Percentiles rank a stretch among this genome's conserved stretches.
phyloP scores from a whole-genome alignment of 1,140 invertebrate species.

The Drosophila arawakana region DNA sequence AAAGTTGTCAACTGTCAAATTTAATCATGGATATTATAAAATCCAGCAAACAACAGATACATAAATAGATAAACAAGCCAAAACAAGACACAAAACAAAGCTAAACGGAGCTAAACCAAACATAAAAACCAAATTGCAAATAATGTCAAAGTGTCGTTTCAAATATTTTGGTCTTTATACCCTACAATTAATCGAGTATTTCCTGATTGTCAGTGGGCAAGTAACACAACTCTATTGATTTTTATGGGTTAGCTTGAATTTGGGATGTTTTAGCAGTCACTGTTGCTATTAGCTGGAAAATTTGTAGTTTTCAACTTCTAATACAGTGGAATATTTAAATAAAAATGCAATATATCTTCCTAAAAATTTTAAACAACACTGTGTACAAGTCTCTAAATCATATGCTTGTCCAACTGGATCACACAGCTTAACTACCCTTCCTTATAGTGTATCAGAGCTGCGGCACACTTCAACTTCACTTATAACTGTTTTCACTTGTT shows the following conservation, averaged over 20 bases:
- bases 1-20: constrained; percentile 81
- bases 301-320: too few relatives aligned
- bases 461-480: background rate
- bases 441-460: background rate
- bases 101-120: constrained; percentile 42
- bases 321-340: too few relatives aligned
- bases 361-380: background rate
- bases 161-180: constrained; percentile 5
- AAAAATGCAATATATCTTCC: too few relatives aligned
- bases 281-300: too few relatives aligned
- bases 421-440: background rate
- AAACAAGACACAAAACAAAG: constrained; percentile 35
- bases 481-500: constrained; percentile 14
- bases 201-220: background rate
- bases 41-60: constrained; percentile 39
- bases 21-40: constrained; percentile 74
- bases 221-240: background rate
- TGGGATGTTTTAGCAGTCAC: background rate
- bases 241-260: background rate
- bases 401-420: background rate
- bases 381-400: background rate
- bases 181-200: background rate
- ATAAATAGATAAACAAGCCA: constrained; percentile 31
- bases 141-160: constrained; percentile 43
- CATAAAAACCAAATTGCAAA: constrained; percentile 44